Evolutionary conservation across 2,888 invertebrate species (phyloP).

Genomic region (Epirrhoe alternata): DNA sequence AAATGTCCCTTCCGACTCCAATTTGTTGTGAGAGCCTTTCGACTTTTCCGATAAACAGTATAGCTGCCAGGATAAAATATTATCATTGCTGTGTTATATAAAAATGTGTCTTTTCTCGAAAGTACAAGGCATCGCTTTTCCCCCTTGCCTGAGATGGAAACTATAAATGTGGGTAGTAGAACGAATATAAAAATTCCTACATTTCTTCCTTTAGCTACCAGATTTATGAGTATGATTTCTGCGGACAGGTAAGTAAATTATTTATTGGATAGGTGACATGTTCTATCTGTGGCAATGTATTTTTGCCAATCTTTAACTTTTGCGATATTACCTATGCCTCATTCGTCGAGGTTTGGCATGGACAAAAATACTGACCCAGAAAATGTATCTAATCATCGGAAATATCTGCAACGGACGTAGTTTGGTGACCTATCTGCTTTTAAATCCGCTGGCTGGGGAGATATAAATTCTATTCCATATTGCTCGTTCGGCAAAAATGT

Average conservation of each 20-base stretch:
- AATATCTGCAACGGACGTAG: slow-evolving; percentile 40
- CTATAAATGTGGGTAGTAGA: slow-evolving; percentile 2
- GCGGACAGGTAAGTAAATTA: not conserved
- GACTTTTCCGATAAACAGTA: slow-evolving; percentile 48
- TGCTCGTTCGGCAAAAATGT: slow-evolving; percentile 25
- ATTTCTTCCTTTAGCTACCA: not conserved
- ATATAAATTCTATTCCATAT: slow-evolving; percentile 47
- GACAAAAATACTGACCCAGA: slow-evolving; percentile 15
- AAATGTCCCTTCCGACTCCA: slow-evolving; percentile 37
- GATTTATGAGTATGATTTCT: not conserved
- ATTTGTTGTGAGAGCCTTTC: slow-evolving; percentile 43
- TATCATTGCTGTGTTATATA: slow-evolving; percentile 41
- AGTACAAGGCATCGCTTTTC: slow-evolving; percentile 18
- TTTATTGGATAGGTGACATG: not conserved
- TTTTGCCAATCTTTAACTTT: not conserved
- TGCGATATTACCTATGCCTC: not conserved
- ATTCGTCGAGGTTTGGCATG: slow-evolving; percentile 19
- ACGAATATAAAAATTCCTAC: not conserved
- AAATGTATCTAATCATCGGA: slow-evolving; percentile 15
- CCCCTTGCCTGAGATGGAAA: slow-evolving; percentile 12
- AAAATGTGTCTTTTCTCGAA: slow-evolving; percentile 43
- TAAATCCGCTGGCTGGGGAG: slow-evolving; percentile 35
- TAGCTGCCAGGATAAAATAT: slow-evolving; percentile 44
- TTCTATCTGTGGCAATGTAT: not conserved
- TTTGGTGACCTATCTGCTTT: slow-evolving; percentile 42